Evolutionary conservation across 2,888 invertebrate species (phyloP), one percentile per base, ranked within the genome.

Genomic region (Heliconius hortense): DNA sequence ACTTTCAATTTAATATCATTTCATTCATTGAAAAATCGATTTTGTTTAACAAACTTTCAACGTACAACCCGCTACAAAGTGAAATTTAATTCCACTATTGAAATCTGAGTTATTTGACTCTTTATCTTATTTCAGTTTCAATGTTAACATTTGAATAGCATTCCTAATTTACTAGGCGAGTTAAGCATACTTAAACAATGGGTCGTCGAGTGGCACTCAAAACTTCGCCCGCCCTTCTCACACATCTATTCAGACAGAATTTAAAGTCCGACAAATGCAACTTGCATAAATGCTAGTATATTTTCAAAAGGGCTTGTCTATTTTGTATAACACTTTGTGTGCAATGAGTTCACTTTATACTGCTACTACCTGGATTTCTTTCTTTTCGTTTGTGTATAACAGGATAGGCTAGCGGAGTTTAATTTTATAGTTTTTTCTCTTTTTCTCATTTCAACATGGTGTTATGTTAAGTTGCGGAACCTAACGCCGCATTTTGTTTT

Each of bases 231-330:
- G 39, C 67, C 67, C 59, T 43, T 39, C 66, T 70, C 53, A 60
- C 62, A 63, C 48, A 62, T 60, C 56, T n/a, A 69, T 68, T 74
- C 60, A 68, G 43, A 73, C 43, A n/a, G 24, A 60, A 48, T 74
- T 63, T 70, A 56, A 53, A 72, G 63, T 69, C 26, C 53, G 24
- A 69, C 74, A 31, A 68, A 53, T 63, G 69, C 69, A 70, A 53
- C 24, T 74, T 56, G 63, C 39, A 74, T 53, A 71, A 71, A 71
- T 69, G 69, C 31, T 31, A 26, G 26, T 70, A 28, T 63, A 74
- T 56, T 63, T 62, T 53, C 43, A 69, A 62, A 43, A 69, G 67
- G 43, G 53, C 60, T 71, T 71, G 71, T 71, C 71, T 71, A 21
- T 71, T 69, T 69, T 71, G 39, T 60, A 71, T 62, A 71, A 39